A percentile compares a stretch with the other conserved stretches of the same genome.
Evolutionary conservation across 2,888 invertebrate species (phyloP).

Genomic region (Trissoscelio sp.): DNA sequence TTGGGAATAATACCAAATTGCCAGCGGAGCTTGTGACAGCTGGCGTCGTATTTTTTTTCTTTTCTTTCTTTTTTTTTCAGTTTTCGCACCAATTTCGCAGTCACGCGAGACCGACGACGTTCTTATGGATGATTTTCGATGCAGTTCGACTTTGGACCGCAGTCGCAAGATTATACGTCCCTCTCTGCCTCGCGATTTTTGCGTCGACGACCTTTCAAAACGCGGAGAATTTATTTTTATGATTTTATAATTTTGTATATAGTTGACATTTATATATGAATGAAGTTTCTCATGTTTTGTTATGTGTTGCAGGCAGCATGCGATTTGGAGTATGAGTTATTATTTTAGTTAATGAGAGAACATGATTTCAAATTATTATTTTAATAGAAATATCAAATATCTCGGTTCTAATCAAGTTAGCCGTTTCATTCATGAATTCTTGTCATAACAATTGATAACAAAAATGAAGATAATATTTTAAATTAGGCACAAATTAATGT

Average conservation of each 20-base stretch:
- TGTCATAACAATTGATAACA: no score
- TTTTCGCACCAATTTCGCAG: conserved; percentile 54
- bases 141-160: conserved; percentile 58
- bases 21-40: conserved; percentile 33
- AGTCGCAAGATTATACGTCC: conserved; percentile 21
- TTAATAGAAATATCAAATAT: no score
- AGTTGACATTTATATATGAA: conserved; percentile 34
- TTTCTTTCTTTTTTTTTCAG: conserved; percentile 14
- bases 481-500: no score
- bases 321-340: conserved; percentile 7
- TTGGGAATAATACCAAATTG: conserved; percentile 56
- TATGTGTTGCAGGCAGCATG: conserved; percentile 11
- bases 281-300: not conserved
- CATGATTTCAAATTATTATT: no score
- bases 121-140: conserved; percentile 62
- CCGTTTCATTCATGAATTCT: no score
- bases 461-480: no score
- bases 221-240: conserved; percentile 29
- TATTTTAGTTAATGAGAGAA: conserved; percentile 20
- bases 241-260: conserved; percentile 28
- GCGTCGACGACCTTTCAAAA: conserved; percentile 44
- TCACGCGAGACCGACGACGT: conserved; percentile 49
- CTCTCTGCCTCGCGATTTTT: conserved; percentile 28
- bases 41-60: conserved; percentile 7
- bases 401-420: no score